These are phyloP conservation scores for Engystomops pustulosus DNA, from an alignment of 2,113 vertebrate species.

Conservation along the genomic window DNA sequence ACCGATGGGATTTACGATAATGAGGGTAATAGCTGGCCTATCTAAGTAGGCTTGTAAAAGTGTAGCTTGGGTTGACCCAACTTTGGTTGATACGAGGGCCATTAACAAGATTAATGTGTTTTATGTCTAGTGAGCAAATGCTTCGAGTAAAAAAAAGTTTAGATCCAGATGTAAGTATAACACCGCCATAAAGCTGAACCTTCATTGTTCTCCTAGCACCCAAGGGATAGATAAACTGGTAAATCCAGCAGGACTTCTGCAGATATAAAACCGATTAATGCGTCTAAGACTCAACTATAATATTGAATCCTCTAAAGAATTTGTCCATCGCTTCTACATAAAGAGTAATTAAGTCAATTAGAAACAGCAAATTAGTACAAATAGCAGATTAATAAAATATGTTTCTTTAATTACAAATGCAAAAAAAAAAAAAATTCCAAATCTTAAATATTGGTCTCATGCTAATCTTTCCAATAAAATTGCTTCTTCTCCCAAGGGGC, in stretches of 20 bases:
- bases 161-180: constrained; percentile 7
- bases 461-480: constrained; percentile 47
- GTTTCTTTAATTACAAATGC: constrained; percentile 55
- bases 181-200: background rate
- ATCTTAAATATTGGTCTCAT: constrained; percentile 39
- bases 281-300: constrained; percentile 27
- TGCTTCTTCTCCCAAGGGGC: constrained; percentile 30
- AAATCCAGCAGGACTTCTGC: constrained; percentile 27
- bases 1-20: no score
- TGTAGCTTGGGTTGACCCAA: background rate
- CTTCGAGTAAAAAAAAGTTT: background rate
- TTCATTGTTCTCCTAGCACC: constrained; percentile 38
- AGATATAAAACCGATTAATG: constrained; percentile 49
- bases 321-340: constrained; percentile 42
- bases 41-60: no score
- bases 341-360: constrained; percentile 56
- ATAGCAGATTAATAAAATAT: constrained; percentile 56
- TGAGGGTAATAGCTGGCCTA: no score
- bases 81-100: no score
- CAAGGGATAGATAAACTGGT: constrained; percentile 52
- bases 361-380: constrained; percentile 57
- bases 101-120: background rate
- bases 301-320: constrained; percentile 51
- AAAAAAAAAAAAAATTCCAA: constrained; percentile 47
- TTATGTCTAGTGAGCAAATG: background rate